phyloP scores from a whole-genome alignment of 2,888 invertebrate genomes.

The Silvanus unidentatus region DNA sequence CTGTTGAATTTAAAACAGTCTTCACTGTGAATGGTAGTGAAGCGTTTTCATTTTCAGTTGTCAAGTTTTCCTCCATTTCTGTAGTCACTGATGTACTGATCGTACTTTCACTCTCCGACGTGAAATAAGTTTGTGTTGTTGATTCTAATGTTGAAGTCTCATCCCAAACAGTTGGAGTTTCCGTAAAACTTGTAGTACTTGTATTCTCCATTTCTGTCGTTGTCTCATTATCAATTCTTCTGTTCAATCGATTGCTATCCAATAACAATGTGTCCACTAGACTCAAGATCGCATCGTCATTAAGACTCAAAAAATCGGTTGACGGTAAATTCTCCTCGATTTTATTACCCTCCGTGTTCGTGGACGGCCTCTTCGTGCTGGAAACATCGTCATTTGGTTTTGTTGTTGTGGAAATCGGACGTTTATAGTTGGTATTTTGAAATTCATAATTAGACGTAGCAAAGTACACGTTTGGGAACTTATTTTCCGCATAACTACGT shows the following conservation, averaged over 20 bases:
- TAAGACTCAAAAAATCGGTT: slow-evolving; percentile 20
- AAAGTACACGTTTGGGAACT: slow-evolving; percentile 17
- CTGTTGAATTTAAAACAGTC: slow-evolving; percentile 37
- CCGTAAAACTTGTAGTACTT: not conserved
- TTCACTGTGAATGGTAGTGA: slow-evolving; percentile 27
- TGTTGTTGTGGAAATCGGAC: slow-evolving; percentile 16
- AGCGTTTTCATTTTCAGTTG: slow-evolving; percentile 17
- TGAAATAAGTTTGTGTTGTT: not conserved
- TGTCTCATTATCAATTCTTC: slow-evolving; percentile 23
- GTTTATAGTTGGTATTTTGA: slow-evolving; percentile 23
- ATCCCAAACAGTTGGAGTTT: not conserved
- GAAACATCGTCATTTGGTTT: not conserved
- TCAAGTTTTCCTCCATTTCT: slow-evolving; percentile 9
- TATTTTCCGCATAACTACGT: slow-evolving; percentile 17
- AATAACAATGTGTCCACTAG: slow-evolving; percentile 29
- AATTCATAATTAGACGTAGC: slow-evolving; percentile 25
- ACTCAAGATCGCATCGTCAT: slow-evolving; percentile 25
- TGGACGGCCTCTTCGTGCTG: not conserved
- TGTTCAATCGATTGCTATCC: slow-evolving; percentile 32
- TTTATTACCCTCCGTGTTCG: not conserved
- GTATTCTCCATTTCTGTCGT: slow-evolving; percentile 9
- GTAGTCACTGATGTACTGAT: slow-evolving; percentile 5
- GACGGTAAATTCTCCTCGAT: slow-evolving; percentile 17
- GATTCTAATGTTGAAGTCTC: not conserved
- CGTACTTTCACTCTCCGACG: not conserved